Base-by-base conservation (phyloP, 2,888 invertebrate genomes). In the Lasioglossum morio region DNA sequence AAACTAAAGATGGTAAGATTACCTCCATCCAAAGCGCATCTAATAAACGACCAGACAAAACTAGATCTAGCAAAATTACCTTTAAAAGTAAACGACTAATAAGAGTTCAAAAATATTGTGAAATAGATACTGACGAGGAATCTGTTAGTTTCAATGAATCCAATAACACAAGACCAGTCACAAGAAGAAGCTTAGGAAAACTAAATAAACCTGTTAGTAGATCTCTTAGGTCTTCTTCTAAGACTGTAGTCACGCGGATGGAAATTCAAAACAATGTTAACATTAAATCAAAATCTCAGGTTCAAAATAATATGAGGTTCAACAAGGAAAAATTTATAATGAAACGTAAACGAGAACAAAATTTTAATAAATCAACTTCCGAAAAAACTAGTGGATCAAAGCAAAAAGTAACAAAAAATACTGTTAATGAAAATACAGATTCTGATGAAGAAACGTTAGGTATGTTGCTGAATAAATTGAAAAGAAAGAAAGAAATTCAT, bases 371-470 rank as follows among this genome's bases (percentile, higher is more conserved):
- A 86, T 66, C 79, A 60, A 57, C 72, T 53, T 27, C 73, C 1
- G 84, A 86, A 4, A 91, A 90, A 57, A 34, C 27, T 4, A 82
- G 27, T n/a, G 82, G n/a, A 34, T 46, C 70, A 7, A 88, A 88
- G 60, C 90, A 89, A 53, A 88, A 86, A 30, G 77, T 75, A 70
- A 40, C 72, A 19, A 89, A 88, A 92, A 93, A 77, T 91, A 91
- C 82, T 91, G 91, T 48, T 88, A 77, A 81, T 19, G 86, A 87
- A 85, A 82, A 82, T 69, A 96, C 96, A 90, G 97, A 97, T 92
- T 97, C 97, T 1, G 97, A 97, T 90, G 97, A 97, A 91, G 97
- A 97, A 92, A 97, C 97, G 16, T 92, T 97, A 77, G 96, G 96
- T 34, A 95, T 95, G 80, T 96, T 97, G 91, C 94, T 96, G 40